phyloP scores from a whole-genome alignment of 2,797 vertebrate species.

The Enteromius unitaeniatus region DNA sequence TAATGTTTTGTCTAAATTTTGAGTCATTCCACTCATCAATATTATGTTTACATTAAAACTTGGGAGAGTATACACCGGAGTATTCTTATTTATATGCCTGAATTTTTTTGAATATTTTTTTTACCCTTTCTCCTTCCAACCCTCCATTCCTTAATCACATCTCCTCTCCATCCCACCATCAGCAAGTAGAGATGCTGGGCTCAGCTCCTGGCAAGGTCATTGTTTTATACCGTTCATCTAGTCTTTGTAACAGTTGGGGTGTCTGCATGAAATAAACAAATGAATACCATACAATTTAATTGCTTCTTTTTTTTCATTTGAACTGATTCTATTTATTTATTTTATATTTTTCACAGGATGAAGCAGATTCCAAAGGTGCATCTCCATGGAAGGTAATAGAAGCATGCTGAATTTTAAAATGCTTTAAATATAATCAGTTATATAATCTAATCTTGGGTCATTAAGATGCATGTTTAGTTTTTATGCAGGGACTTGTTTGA shows the following conservation, averaged over 20 bases:
- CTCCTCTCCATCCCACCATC: constrained; percentile 36
- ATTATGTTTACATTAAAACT: background rate
- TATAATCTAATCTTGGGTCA: background rate
- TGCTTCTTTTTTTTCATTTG: background rate
- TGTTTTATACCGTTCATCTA: constrained; percentile 7
- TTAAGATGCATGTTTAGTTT: constrained; percentile 34
- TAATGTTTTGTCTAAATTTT: background rate
- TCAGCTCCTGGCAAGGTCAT: constrained; percentile 77
- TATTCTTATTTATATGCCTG: background rate
- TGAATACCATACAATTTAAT: background rate
- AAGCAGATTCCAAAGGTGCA: constrained; percentile 89
- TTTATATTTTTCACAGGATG: constrained; percentile 81
- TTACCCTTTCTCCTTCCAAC: background rate
- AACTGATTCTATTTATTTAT: constrained; percentile 20
- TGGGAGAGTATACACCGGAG: background rate
- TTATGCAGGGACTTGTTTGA: background rate
- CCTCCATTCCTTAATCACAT: background rate
- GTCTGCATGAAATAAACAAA: background rate
- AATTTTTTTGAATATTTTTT: background rate
- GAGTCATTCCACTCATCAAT: background rate
- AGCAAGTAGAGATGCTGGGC: constrained; percentile 79
- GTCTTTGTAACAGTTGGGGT: background rate
- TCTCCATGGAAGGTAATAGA: constrained; percentile 98
- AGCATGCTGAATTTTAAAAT: background rate
- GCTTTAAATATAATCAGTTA: background rate